Percentiles rank a stretch among this genome's conserved stretches.
phyloP scores from a whole-genome alignment of 2,113 vertebrate species.

The Holacanthus passer region DNA sequence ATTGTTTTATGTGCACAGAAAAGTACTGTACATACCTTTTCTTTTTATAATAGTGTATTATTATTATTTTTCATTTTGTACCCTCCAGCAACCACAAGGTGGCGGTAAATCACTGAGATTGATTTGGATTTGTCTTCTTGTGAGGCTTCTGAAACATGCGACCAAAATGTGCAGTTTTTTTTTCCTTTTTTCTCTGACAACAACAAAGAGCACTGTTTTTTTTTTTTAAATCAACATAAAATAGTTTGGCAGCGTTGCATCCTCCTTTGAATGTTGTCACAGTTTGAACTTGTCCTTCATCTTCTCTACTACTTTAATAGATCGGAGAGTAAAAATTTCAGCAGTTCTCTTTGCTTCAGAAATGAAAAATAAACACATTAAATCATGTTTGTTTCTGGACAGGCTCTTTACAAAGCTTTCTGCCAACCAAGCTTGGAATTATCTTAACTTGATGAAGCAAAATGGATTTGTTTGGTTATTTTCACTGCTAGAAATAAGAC shows the following conservation, averaged over 20 bases:
- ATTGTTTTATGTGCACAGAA: background rate
- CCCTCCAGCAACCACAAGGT: slow-evolving; percentile 67
- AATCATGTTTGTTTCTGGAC: background rate
- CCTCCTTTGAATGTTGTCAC: background rate
- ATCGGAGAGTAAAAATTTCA: background rate
- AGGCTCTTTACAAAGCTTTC: background rate
- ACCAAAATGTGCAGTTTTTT: background rate
- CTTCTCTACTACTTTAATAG: background rate
- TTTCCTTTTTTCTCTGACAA: background rate
- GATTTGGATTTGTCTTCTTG: slow-evolving; percentile 1
- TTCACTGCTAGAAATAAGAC: background rate
- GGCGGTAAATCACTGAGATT: slow-evolving; percentile 60
- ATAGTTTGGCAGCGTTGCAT: background rate
- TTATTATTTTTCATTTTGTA: background rate
- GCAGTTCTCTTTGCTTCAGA: background rate
- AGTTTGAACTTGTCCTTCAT: background rate
- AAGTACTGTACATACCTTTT: background rate
- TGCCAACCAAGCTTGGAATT: background rate
- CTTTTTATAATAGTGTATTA: background rate
- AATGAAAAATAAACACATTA: background rate
- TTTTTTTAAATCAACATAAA: background rate
- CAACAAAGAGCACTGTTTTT: background rate
- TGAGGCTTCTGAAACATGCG: background rate
- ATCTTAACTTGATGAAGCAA: background rate
- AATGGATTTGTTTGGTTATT: background rate